Evolutionary conservation across 2,113 vertebrate genomes (phyloP), one percentile per base, ranked within the genome.

Genomic region (Beaufortia kweichowensis): DNA sequence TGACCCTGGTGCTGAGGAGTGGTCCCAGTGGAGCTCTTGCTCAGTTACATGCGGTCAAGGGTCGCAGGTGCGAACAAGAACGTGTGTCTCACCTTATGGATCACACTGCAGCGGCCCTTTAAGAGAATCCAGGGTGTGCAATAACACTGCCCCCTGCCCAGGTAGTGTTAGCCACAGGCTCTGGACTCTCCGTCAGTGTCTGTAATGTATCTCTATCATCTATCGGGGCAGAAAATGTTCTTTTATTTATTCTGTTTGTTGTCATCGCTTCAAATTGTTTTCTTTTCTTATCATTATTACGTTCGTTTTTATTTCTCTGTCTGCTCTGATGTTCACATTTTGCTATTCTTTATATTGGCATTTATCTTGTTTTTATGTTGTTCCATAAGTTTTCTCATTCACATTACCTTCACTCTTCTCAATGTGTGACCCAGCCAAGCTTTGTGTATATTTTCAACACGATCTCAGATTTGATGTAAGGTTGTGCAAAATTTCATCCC

Each of bases 121-220:
- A 98, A 98, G 97, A 98, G 97, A 99, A 95, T 97, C 97, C 95
- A 98, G 97, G 96, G 94, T 98, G 98, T 99, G 97, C 96, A 99
- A 99, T 99, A 98, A 98, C 96, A 99, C 96, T 98, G 95, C 94
- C 95, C 95, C 94, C 95, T 99, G 97, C 95, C 97, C 97, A 99
- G 97, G 97, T 99, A 99, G 96, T 98, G 96, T 96, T 98, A 98
- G 96, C 92, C 94, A 92, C 91, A 96, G 94, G 94, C 94, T 91
- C 86, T 87, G 88, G 82, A 86, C 80, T 85, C 86, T 75, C 79
- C 89, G 90, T 85, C 91, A 79, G 85, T 76, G 87, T 82, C 79
- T 82, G 46, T 48, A 53, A 23, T 28, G 66, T 21, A 70, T 82
- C 78, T 83, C 81, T n/a, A n/a, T 84, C 86, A 82, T 79, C 87